phyloP scores from a whole-genome alignment of 1,140 invertebrate genomes.

The Lasaia peninsularis region DNA sequence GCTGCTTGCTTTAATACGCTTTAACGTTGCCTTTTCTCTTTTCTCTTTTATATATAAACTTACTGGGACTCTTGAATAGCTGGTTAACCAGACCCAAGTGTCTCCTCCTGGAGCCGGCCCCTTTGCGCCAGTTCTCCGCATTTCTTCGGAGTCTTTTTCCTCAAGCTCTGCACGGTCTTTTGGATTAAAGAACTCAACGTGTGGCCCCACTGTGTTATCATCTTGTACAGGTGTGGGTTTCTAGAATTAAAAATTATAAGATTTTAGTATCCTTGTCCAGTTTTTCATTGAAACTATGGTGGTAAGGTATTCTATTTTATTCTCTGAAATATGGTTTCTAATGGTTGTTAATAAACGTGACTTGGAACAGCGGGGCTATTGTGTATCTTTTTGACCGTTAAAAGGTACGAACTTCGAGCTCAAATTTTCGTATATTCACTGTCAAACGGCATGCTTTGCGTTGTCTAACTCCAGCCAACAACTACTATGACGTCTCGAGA shows the following conservation, averaged over 20 bases:
- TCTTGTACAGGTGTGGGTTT: slow-evolving; percentile 62
- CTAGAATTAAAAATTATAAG: slow-evolving; percentile 24
- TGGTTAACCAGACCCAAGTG: slow-evolving; percentile 87
- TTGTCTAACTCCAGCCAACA: too few species aligned
- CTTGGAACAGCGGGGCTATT: too few species aligned
- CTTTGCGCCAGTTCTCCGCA: slow-evolving; percentile 76
- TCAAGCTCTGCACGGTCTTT: slow-evolving; percentile 81
- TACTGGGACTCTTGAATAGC: slow-evolving; percentile 87
- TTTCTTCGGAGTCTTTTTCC: slow-evolving; percentile 79
- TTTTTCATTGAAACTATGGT: not conserved
- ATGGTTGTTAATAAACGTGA: too few species aligned
- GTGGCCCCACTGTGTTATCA: slow-evolving; percentile 77
- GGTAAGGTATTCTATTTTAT: too few species aligned
- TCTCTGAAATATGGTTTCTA: too few species aligned
- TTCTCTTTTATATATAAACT: slow-evolving; percentile 42
- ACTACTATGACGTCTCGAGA: too few species aligned
- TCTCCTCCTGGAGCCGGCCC: slow-evolving; percentile 81
- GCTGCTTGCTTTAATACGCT: too few species aligned
- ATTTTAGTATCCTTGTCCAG: not conserved
- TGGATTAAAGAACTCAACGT: slow-evolving; percentile 84
- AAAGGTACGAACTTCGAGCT: too few species aligned
- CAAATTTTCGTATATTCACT: too few species aligned
- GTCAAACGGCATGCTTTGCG: too few species aligned
- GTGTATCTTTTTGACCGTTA: too few species aligned
- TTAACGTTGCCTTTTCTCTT: too few species aligned